A percentile compares a stretch with the other conserved stretches of the same genome.
phyloP scores from a whole-genome alignment of 2,797 vertebrate genomes.

The Percopsis omiscomaycus region DNA sequence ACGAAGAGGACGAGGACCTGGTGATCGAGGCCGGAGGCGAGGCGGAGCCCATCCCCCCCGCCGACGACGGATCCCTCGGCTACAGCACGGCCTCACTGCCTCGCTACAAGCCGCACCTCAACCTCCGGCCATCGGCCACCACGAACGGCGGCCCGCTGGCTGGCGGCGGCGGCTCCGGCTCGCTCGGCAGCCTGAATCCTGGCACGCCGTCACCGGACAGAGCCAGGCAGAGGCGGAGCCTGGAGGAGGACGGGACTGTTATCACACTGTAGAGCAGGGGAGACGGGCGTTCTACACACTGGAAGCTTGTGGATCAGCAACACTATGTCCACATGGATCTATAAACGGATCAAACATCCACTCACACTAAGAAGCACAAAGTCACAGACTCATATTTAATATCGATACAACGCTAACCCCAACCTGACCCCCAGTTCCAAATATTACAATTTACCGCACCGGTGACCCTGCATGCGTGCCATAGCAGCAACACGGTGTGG shows the following conservation, averaged over 20 bases:
- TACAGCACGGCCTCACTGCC: conserved; percentile 82
- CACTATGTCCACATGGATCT: conserved; percentile 3
- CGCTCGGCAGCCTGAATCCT: conserved; percentile 53
- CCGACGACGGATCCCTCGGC: conserved; percentile 55
- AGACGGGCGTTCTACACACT: background rate
- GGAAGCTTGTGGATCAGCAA: conserved; percentile 5
- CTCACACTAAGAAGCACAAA: conserved; percentile 48
- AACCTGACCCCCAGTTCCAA: conserved; percentile 21
- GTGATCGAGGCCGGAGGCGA: conserved; percentile 84
- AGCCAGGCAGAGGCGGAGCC: conserved; percentile 70
- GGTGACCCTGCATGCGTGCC: conserved; percentile 60
- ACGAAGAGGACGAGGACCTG: conserved; percentile 90
- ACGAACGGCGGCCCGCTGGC: conserved; percentile 82
- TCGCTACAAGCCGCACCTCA: conserved; percentile 83
- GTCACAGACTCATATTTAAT: conserved; percentile 17
- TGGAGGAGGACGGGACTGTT: conserved; percentile 96
- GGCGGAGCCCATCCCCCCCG: conserved; percentile 75
- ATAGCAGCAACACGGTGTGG: conserved; percentile 47
- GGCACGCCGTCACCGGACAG: conserved; percentile 65
- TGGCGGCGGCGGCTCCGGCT: conserved; percentile 62
- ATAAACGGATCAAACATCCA: background rate
- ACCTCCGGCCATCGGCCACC: conserved; percentile 68
- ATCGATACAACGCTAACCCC: conserved; percentile 13
- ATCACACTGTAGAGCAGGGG: conserved; percentile 85
- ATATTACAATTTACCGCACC: conserved; percentile 34